phyloP scores from a whole-genome alignment of 37 sponge, comb jelly and placozoan genomes.

The Crambe crambe region DNA sequence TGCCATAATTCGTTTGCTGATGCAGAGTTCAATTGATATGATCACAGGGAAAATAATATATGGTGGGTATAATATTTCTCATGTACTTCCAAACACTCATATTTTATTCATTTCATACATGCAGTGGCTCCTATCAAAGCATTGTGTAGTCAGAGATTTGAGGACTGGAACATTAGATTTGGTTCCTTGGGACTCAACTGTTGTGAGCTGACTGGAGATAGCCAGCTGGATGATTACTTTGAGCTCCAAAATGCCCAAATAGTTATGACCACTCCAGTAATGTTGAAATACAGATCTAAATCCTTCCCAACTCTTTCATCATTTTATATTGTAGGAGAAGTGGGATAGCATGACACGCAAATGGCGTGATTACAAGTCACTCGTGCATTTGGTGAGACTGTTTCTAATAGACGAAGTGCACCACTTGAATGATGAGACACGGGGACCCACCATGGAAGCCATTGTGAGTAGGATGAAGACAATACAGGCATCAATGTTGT shows the following conservation, averaged over 20 bases:
- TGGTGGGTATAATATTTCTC: conserved; percentile 51
- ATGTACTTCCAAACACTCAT: too few relatives aligned
- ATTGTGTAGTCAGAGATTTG: conserved; percentile 89
- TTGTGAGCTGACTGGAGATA: conserved; percentile 96
- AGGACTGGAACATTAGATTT: conserved; percentile 93
- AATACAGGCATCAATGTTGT: conserved; percentile 64
- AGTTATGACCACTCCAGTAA: conserved; percentile 96
- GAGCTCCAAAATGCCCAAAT: conserved; percentile 88
- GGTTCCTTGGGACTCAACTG: conserved; percentile 80
- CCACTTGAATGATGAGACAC: conserved; percentile 87
- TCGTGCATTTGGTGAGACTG: conserved; percentile 83
- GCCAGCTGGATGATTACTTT: conserved; percentile 92
- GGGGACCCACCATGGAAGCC: conserved; percentile 99
- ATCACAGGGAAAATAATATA: conserved; percentile 77
- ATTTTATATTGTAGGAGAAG: conserved; percentile 76
- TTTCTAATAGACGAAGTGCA: conserved; percentile 99
- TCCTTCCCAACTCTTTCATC: too few relatives aligned
- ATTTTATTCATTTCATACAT: too few relatives aligned
- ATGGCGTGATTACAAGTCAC: conserved; percentile 93
- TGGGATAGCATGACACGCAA: conserved; percentile 99
- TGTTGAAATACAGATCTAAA: conserved; percentile 11
- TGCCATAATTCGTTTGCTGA: conserved; percentile 89
- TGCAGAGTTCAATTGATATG: conserved; percentile 45
- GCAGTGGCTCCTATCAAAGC: conserved; percentile 99
- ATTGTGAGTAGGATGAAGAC: conserved; percentile 99